Evolutionary conservation across 2,888 invertebrate genomes (phyloP), one percentile per base, ranked within the genome.

Genomic region (Folsomia candida): DNA sequence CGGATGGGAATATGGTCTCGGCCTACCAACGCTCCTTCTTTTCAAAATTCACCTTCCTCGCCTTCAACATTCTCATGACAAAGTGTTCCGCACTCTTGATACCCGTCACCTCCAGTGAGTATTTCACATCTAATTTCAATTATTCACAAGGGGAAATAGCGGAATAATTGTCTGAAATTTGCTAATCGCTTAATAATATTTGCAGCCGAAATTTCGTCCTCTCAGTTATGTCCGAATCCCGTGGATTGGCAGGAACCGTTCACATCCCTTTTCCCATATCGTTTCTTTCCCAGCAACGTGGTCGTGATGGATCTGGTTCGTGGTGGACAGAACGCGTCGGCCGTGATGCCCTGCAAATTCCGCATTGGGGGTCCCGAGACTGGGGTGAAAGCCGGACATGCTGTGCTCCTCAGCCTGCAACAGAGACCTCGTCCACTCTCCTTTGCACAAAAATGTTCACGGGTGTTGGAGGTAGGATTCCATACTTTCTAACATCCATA

Each of bases 51-150:
- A 37, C 4, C 37, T 37, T 37, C 14, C 37, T 37, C 37, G 37
- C 37, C 4, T 37, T 37, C 14, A 9, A 37, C 14, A 14, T 37
- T 4, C 37, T 37, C 4, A 4, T 59, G 59, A 26, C 59, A 2
- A 59, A 59, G 14, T 59, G 25, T 6, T 59, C 59, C 24, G 59
- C 59, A 14, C 59, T 59, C 59, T 59, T 59, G 22, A 9, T 59
- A 22, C 59, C 59, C 9, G 18, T 59, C 25, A 26, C 25, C 24
- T 59, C 59, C 14, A 25, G 59, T 59, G 25, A 59, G 59, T 59
- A n/a, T n/a, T n/a, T n/a, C n/a, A n/a, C n/a, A n/a, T n/a, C n/a
- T n/a, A n/a, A n/a, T n/a, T n/a, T n/a, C n/a, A n/a, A n/a, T n/a
- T n/a, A n/a, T n/a, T n/a, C n/a, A n/a, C n/a, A n/a, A n/a, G n/a